These are phyloP conservation scores for Polia nebulosa DNA, from an alignment of 2,888 invertebrate species.

Conservation along the genomic window DNA sequence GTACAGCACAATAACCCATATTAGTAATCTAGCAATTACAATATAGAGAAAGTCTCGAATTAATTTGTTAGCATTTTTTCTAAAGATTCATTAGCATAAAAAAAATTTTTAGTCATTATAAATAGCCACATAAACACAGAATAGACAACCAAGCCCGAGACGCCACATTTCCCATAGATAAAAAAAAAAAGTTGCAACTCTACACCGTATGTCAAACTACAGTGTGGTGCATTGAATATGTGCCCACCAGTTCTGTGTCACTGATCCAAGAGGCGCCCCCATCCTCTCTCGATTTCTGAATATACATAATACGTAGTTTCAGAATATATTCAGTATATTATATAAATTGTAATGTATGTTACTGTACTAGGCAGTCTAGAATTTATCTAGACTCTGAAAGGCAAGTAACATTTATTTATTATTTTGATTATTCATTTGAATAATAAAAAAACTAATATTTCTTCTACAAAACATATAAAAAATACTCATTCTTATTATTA, in stretches of 20 bases:
- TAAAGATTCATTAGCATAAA: background rate
- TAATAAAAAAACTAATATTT: too few relatives aligned
- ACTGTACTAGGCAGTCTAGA: conserved; percentile 28
- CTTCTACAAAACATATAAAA: too few relatives aligned
- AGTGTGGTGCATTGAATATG: conserved; percentile 75
- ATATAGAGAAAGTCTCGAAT: background rate
- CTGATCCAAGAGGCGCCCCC: conserved; percentile 87
- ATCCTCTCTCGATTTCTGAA: conserved; percentile 87
- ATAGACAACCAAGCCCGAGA: conserved; percentile 41
- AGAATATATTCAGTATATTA: conserved; percentile 18
- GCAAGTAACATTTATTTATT: conserved; percentile 12
- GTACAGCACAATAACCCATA: background rate
- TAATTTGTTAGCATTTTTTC: too few relatives aligned
- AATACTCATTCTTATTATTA: too few relatives aligned
- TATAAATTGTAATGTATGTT: conserved; percentile 24
- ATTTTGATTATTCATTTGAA: too few relatives aligned
- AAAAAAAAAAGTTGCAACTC: conserved; percentile 62
- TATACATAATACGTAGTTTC: conserved; percentile 29
- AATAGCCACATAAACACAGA: conserved; percentile 17
- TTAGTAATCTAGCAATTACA: background rate
- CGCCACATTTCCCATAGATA: conserved; percentile 44
- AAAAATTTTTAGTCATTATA: background rate
- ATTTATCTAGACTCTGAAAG: conserved; percentile 39
- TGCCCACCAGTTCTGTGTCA: conserved; percentile 89
- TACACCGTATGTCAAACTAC: conserved; percentile 72